These are phyloP conservation scores for Plodia interpunctella DNA, from an alignment of 1,140 invertebrate genomes.

Conservation along the genomic window DNA sequence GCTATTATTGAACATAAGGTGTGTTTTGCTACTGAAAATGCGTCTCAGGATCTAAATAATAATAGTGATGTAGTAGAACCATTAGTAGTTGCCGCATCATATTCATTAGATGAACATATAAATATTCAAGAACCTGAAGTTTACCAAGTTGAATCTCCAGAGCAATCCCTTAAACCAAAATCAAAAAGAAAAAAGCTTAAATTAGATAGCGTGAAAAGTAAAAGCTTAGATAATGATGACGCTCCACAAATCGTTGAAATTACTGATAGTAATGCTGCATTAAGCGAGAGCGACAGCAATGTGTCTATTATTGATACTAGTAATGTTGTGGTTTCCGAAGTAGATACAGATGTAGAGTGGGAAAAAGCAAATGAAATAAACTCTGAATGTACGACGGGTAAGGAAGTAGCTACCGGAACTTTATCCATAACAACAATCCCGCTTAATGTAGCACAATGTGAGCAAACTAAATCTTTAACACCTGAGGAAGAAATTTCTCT, in stretches of 20 bases:
- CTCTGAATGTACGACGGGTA: slow-evolving; percentile 22
- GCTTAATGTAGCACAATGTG: slow-evolving; percentile 53
- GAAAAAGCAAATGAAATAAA: slow-evolving; percentile 55
- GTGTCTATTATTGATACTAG: slow-evolving; percentile 44
- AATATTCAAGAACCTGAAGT: slow-evolving; percentile 15
- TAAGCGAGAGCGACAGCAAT: slow-evolving; percentile 37
- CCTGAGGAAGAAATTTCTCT: slow-evolving; percentile 67
- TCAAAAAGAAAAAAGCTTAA: slow-evolving; percentile 48
- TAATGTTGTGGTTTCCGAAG: slow-evolving; percentile 75
- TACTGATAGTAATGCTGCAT: slow-evolving; percentile 42
- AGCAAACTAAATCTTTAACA: slow-evolving; percentile 53
- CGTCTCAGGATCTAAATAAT: slow-evolving; percentile 26
- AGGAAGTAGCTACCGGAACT: slow-evolving; percentile 40
- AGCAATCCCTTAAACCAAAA: slow-evolving; percentile 53
- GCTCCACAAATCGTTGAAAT: slow-evolving; percentile 75
- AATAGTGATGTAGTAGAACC: slow-evolving; percentile 22
- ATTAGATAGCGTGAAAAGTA: slow-evolving; percentile 62
- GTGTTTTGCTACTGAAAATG: neutral
- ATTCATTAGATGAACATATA: slow-evolving; percentile 7
- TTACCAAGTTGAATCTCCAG: slow-evolving; percentile 76
- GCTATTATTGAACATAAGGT: neutral
- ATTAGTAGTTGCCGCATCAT: neutral
- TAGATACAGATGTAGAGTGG: slow-evolving; percentile 78
- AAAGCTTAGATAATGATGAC: slow-evolving; percentile 78
- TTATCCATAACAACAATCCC: slow-evolving; percentile 54